phyloP scores from a whole-genome alignment of 2,797 vertebrate genomes.

The Potorous gilbertii region DNA sequence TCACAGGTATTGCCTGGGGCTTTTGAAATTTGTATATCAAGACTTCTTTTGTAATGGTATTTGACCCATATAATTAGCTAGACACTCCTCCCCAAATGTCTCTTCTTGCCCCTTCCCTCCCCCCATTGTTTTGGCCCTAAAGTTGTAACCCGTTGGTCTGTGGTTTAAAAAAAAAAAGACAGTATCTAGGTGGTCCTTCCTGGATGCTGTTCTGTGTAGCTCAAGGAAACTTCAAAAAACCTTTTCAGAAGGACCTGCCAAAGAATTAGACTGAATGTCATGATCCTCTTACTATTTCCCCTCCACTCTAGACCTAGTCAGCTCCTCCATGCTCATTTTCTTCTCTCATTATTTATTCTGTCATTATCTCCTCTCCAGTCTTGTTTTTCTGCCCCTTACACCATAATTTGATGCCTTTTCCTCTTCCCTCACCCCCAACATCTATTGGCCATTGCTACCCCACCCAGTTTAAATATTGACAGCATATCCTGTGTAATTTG shows the following conservation, averaged over 20 bases:
- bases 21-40: background rate
- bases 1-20: background rate
- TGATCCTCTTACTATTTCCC: background rate
- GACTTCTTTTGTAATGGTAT: background rate
- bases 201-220: background rate
- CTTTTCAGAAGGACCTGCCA: background rate
- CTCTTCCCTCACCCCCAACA: rapidly evolving
- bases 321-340: background rate
- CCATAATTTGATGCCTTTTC: background rate
- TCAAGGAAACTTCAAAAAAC: background rate
- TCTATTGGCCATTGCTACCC: background rate
- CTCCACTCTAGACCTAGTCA: rapidly evolving
- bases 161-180: background rate
- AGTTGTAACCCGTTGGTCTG: background rate
- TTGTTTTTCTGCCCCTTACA: background rate
- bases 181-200: background rate
- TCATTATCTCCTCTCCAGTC: background rate
- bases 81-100: background rate
- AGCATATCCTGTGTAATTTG: background rate
- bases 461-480: background rate
- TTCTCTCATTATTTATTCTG: background rate
- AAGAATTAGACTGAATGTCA: background rate
- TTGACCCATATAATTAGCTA: background rate
- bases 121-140: background rate
- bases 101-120: background rate